Percentiles rank a stretch among this genome's conserved stretches.
phyloP scores from a whole-genome alignment of 2,113 vertebrate genomes.

The Plecturocebus donacophilus region DNA sequence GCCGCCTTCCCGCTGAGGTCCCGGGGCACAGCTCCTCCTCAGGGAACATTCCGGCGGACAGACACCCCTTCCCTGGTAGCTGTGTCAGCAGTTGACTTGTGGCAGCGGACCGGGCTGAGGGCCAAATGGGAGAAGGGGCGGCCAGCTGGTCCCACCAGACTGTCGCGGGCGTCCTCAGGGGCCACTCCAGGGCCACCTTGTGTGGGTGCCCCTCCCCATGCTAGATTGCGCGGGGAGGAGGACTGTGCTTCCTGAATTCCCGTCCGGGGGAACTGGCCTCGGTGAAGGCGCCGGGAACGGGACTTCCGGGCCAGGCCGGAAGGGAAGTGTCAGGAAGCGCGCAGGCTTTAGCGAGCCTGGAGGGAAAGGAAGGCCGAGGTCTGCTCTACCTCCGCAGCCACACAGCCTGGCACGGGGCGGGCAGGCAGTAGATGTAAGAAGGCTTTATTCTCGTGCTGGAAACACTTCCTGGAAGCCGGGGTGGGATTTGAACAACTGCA shows the following conservation, averaged over 20 bases:
- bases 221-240: not conserved
- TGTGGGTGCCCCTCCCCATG: fast-evolving
- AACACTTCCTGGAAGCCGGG: not conserved
- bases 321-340: fast-evolving
- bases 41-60: not conserved
- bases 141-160: not conserved
- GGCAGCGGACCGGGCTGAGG: fast-evolving
- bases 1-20: fast-evolving
- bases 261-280: too few relatives aligned
- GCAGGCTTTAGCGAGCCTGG: fast-evolving
- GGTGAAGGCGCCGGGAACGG: not conserved
- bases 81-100: fast-evolving
- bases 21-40: fast-evolving
- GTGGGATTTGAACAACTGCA: fast-evolving
- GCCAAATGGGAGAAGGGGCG: fast-evolving
- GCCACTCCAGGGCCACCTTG: too few relatives aligned
- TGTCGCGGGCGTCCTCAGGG: too few relatives aligned
- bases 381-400: not conserved
- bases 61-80: not conserved
- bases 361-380: not conserved
- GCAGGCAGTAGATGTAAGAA: not conserved
- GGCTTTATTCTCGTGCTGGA: not conserved
- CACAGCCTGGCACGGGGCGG: fast-evolving
- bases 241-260: fast-evolving
- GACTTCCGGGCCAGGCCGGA: fast-evolving